Conservation (phyloP, 1,140 invertebrate genomes). For the Araneus ventricosus region DNA sequence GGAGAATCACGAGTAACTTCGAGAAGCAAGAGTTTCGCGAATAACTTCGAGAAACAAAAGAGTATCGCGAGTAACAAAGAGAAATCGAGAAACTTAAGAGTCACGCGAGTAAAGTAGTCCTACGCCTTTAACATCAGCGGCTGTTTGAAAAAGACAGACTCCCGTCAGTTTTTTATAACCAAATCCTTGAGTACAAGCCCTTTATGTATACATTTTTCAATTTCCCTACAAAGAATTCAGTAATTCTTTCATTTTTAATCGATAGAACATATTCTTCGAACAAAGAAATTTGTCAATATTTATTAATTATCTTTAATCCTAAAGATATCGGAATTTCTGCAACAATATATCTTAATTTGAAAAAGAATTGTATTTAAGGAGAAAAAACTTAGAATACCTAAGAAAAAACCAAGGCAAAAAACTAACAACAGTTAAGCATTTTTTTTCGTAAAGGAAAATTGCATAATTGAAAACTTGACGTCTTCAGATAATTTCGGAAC, state of each 20-base stretch:
- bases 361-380: neutral
- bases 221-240: neutral
- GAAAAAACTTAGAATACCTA: neutral
- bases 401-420: neutral
- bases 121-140: too few relatives aligned
- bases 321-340: neutral
- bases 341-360: neutral
- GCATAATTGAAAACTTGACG: constrained; percentile 8
- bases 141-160: too few relatives aligned
- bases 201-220: neutral
- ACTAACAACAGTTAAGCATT: neutral
- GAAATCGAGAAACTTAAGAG: too few relatives aligned
- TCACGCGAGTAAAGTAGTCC: too few relatives aligned
- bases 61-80: too few relatives aligned
- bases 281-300: neutral
- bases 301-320: neutral
- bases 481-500: neutral
- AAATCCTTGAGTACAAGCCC: neutral
- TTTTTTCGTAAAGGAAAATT: neutral
- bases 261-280: neutral
- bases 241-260: neutral
- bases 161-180: too few relatives aligned
- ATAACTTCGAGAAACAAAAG: too few relatives aligned
- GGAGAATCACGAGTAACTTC: too few relatives aligned
- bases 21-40: too few relatives aligned